Evolutionary conservation across 2,113 vertebrate genomes (phyloP).

Genomic region (Sturnus vulgaris): DNA sequence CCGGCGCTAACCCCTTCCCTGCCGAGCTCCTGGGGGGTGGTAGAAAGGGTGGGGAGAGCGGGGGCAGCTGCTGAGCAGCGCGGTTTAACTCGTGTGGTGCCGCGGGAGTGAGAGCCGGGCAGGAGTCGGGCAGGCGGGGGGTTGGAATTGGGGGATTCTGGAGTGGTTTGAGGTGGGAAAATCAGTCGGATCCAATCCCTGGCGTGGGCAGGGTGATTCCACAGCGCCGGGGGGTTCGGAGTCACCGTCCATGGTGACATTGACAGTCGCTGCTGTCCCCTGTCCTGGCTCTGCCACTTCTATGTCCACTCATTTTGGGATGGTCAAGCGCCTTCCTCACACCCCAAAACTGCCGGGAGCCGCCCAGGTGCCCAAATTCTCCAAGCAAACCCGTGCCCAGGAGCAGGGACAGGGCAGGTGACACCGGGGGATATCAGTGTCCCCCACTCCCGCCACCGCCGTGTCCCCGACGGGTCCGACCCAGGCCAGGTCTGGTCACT

Average conservation of each 20-base stretch:
- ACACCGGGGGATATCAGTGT: fast-evolving
- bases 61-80: neutral
- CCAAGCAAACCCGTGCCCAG: fast-evolving
- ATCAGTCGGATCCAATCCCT: fast-evolving
- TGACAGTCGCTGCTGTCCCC: neutral
- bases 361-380: fast-evolving
- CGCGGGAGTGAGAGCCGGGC: fast-evolving
- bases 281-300: fast-evolving
- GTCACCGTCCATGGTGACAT: too few relatives aligned
- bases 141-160: neutral
- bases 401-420: neutral
- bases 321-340: neutral
- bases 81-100: neutral
- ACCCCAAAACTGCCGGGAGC: fast-evolving
- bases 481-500: fast-evolving
- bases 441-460: fast-evolving
- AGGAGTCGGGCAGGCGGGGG: fast-evolving
- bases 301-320: fast-evolving
- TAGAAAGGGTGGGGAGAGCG: neutral
- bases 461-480: fast-evolving
- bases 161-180: neutral
- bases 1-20: constrained; percentile 40
- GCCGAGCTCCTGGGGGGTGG: neutral
- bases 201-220: fast-evolving
- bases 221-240: fast-evolving